Conservation (phyloP, 2,113 vertebrate species). For the Clupea harengus region DNA sequence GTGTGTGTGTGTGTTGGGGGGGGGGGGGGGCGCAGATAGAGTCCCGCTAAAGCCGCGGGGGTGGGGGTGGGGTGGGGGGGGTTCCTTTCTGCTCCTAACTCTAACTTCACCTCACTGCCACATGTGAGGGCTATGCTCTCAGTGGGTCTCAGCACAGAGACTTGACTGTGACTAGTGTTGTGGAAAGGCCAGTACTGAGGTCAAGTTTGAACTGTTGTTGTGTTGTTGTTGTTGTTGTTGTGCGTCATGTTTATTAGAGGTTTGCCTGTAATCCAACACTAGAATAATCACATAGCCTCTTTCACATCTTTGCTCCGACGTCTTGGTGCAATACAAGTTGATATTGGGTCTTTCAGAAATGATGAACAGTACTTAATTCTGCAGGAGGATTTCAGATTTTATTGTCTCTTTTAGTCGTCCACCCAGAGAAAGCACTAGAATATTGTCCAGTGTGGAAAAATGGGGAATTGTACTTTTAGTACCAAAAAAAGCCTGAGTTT, state of each 20-base stretch:
- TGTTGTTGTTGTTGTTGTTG: too few relatives aligned
- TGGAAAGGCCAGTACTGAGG: too few relatives aligned
- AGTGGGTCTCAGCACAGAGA: neutral
- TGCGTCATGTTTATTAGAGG: too few relatives aligned
- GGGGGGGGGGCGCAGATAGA: too few relatives aligned
- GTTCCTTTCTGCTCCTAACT: neutral
- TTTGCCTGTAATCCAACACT: too few relatives aligned
- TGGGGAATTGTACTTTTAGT: neutral
- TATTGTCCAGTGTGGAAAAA: slow-evolving; percentile 34
- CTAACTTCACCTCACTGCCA: neutral
- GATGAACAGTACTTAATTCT: neutral
- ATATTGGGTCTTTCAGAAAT: neutral
- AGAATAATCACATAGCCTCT: too few relatives aligned
- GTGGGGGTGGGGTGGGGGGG: too few relatives aligned
- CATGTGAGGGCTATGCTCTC: too few relatives aligned
- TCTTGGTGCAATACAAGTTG: neutral
- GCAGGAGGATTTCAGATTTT: neutral
- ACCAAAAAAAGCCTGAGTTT: slow-evolving; percentile 26
- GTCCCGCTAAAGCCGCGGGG: too few relatives aligned
- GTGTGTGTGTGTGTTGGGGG: neutral
- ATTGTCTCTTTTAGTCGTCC: neutral
- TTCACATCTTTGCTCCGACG: too few relatives aligned
- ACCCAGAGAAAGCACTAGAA: slow-evolving; percentile 4
- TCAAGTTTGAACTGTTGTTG: too few relatives aligned
- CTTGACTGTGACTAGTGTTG: neutral